Base-by-base conservation (phyloP, 1,140 invertebrate genomes). In the Steinernema feltiae region DNA sequence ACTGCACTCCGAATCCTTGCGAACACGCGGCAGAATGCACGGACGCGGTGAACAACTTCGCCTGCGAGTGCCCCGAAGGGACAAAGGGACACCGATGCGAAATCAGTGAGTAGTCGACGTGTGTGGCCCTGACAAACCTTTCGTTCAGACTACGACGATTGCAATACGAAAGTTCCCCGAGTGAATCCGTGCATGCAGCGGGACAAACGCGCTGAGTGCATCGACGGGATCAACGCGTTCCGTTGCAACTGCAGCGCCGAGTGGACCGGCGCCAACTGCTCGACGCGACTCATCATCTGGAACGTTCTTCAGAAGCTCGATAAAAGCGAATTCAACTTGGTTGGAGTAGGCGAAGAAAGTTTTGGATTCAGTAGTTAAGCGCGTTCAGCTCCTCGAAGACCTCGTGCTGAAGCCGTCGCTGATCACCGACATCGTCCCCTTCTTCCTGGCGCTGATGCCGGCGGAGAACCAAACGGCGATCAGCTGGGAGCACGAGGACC, bases 381-480 rank as follows among this genome's bases (percentile, higher is more conserved):
- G 35, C 7, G 7, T 24, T 86, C 79, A 78, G 81, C 73, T 81
- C 80, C 82, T 82, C 27, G 74, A 78, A 29, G 69, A 77, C 3
- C 70, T 81, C 0, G 63, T 79, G 17, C 48, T 71, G 35, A 79
- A 53, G n/a, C 77, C 78, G 0, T 71, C 76, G 0, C 29, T 75
- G 53, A 79, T 79, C 35, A 79, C 71, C 18, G 78, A 79, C 41
- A 75, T 79, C 32, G 71, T 79, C 0, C 78, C 78, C 1, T 79
- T 79, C 70, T 75, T 77, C 74, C 81, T 32, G 79, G 83, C 82
- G 75, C 80, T 74, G 72, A 83, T 30, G 88, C 89, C 29, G 90
- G 90, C 0, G 94, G 94, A 0, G 95, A 94, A 0, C 90, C 92
- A 76, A 84, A 85, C 78, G 87, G 87, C 80, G 92, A 95, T 0